phyloP scores from a whole-genome alignment of 2,113 vertebrate species.

The Podarcis muralis region DNA sequence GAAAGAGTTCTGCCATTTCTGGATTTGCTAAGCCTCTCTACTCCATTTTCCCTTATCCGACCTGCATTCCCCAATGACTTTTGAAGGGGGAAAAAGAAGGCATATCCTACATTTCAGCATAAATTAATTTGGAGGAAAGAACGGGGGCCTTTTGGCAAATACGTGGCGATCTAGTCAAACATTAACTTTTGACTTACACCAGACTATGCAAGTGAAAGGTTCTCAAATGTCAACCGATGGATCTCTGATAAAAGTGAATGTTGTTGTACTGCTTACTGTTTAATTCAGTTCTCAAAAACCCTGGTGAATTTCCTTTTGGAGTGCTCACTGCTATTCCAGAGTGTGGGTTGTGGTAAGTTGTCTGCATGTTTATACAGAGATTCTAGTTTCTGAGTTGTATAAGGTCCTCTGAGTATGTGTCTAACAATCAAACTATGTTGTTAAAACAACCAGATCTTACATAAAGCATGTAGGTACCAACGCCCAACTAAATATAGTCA shows the following conservation, averaged over 20 bases:
- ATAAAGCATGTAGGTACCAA: background rate
- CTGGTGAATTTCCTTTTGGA: fast-evolving
- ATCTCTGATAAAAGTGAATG: constrained; percentile 46
- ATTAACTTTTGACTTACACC: background rate
- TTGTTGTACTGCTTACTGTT: background rate
- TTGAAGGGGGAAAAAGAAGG: background rate
- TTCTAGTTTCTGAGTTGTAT: no score
- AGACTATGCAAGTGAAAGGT: no score
- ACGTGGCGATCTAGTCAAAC: background rate
- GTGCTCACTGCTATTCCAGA: constrained; percentile 9
- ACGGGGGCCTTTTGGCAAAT: background rate
- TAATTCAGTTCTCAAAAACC: background rate
- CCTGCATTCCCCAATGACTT: background rate
- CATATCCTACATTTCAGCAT: background rate
- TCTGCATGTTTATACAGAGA: background rate
- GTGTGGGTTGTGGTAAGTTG: constrained; percentile 39
- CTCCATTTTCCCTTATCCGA: background rate
- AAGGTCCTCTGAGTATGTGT: no score
- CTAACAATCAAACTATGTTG: background rate
- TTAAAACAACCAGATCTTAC: background rate
- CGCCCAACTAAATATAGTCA: background rate
- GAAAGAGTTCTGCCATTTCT: background rate
- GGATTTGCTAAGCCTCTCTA: background rate
- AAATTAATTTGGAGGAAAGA: background rate
- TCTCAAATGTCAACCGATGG: no score